Evolutionary conservation across 2,888 invertebrate species (phyloP), one percentile per base, ranked within the genome.

Genomic region (Ditylenchus weischeri): DNA sequence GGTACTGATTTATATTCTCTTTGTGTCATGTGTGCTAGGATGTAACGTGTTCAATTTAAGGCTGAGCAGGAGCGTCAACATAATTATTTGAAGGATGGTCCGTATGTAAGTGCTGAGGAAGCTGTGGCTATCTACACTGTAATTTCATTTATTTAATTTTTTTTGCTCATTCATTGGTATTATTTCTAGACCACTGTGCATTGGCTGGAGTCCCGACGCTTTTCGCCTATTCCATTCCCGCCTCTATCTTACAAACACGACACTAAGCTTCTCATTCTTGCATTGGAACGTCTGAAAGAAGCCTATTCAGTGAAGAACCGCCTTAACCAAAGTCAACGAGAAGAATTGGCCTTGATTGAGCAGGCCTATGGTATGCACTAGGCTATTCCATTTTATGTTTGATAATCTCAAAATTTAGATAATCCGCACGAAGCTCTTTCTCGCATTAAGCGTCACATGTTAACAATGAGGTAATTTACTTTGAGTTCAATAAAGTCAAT

Each of bases 231-330:
- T 79, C 98, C 98, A 0, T 99, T 99, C 86, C 98, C 98, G 3
- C 98, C 98, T 0, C 88, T 99, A 0, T 95, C 96, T 0, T 99
- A 99, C 86, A 99, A 99, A 83, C 98, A 99, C 84, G 98, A 99
- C 86, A 99, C 98, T 0, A 98, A 98, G 84, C 87, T 99, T 62
- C 87, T 99, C 19, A 99, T 99, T 84, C 86, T 99, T 69, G 96
- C 98, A 0, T 85, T 99, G 78, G 98, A 98, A 85, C 86, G 98
- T 64, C 72, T 81, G 48, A 81, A 82, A 69, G 82, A 82, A 66
- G 79, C 82, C 0, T 82, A 82, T 70, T 79, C 78, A 43, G 82
- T 82, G 38, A 82, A 82, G 71, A 82, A 82, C 66, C 78, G 98
- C 43, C 86, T 99, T 70, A 99, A 99, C 85, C 98, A 99, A 85